Base-by-base conservation (phyloP, 2,888 invertebrate genomes). In the Stenolophus ochropezus region DNA sequence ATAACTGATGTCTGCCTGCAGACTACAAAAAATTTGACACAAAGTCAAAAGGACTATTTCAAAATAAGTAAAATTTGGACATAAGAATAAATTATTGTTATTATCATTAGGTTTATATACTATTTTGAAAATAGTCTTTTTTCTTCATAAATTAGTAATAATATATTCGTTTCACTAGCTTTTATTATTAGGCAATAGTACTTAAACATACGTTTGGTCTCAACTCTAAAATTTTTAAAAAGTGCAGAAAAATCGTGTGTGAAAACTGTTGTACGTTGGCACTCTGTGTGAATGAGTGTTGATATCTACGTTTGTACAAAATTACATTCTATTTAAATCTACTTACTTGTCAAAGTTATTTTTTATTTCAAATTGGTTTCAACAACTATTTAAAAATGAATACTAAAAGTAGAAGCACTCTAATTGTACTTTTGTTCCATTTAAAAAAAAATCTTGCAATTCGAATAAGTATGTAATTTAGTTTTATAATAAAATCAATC, bases 171-270 rank as follows among this genome's bases (percentile, higher is more conserved):
- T 73, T 73, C 73, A 49, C 49, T 73, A 69, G 65, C 27, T 49
- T 73, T 49, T 21, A 49, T 33, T 47, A 49, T 73, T 73, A 73
- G 73, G 73, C 73, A 73, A 71, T 71, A 16, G 18, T 33, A 42
- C 11, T 8, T 71, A 16, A 73, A 49, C 3, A 49, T 49, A 73
- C 21, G 16, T 49, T 73, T 73, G 73, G 73, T 73, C 73, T 73
- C 49, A 73, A 49, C 73, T 47, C 73, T 75, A 16, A 73, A 73
- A 49, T 14, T 73, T 73, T 73, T 73, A 18, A 75, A 75, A 53
- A 53, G 75, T 75, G 75, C 75, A 75, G 53, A 75, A 75, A 75
- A 75, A 16, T 53, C 51, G 75, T 75, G 56, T 75, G 75, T 75
- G 49, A 53, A 75, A 53, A 27, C 53, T 53, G 51, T 75, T 75